A percentile compares a stretch with the other conserved stretches of the same genome.
Conservation (phyloP, 2,113 vertebrate genomes). For the Argyrosomus japonicus region DNA sequence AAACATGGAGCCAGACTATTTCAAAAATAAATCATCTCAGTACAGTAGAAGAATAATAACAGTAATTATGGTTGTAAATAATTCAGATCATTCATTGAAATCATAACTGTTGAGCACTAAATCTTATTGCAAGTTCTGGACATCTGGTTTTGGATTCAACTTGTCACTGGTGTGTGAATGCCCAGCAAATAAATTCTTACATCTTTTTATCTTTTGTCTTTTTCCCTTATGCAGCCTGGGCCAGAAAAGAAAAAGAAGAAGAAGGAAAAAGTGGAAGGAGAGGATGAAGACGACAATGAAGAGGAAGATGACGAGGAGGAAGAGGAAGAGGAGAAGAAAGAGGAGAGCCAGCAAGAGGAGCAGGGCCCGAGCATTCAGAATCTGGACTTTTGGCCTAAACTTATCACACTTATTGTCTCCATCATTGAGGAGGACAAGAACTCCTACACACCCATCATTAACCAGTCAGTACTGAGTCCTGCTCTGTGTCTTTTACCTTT, state of each 20-base stretch:
- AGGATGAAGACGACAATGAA: conserved; percentile 8
- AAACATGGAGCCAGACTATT: background rate
- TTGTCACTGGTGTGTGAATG: background rate
- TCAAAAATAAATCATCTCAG: background rate
- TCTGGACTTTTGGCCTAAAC: conserved; percentile 98
- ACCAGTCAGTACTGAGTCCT: conserved; percentile 87
- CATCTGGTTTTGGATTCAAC: background rate
- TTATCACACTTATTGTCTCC: conserved; percentile 98
- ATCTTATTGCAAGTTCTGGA: background rate
- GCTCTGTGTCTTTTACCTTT: background rate
- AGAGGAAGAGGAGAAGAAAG: conserved; percentile 62
- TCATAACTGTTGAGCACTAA: background rate
- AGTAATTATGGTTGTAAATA: background rate
- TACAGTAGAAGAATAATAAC: background rate
- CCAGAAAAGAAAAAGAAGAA: conserved; percentile 68
- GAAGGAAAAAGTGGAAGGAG: conserved; percentile 44
- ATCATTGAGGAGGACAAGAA: conserved; percentile 98
- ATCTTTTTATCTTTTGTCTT: background rate
- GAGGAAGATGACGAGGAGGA: conserved; percentile 52
- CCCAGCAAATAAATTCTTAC: background rate
- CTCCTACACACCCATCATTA: conserved; percentile 92
- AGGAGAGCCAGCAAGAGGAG: conserved; percentile 85
- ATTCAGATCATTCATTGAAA: conserved; percentile 12
- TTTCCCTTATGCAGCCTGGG: conserved; percentile 42
- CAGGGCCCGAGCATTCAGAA: conserved; percentile 95